Evolutionary conservation across 2,888 invertebrate genomes (phyloP).

Genomic region (Eristalinus aeneus): DNA sequence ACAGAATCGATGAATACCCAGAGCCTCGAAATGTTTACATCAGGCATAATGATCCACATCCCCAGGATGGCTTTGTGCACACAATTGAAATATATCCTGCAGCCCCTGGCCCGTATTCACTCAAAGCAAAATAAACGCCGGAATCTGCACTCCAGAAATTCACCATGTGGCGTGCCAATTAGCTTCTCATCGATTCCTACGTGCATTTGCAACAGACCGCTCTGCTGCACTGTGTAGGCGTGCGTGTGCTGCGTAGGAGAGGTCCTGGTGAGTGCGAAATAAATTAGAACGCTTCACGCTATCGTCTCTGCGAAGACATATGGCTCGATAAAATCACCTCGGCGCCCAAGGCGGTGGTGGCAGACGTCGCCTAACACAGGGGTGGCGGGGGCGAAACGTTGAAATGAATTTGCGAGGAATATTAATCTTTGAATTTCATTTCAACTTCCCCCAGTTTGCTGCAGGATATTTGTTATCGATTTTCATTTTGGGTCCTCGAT

Average conservation of each 20-base stretch:
- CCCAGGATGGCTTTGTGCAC: slow-evolving; percentile 9
- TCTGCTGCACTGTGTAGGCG: too few species aligned
- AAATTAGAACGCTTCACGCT: slow-evolving; percentile 48
- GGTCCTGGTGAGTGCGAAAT: slow-evolving; percentile 31
- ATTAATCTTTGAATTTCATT: slow-evolving; percentile 70
- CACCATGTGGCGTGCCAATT: slow-evolving; percentile 64
- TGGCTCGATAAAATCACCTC: slow-evolving; percentile 34
- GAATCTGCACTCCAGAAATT: slow-evolving; percentile 19
- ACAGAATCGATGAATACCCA: slow-evolving; percentile 7
- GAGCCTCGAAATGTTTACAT: slow-evolving; percentile 40
- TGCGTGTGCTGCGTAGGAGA: slow-evolving; percentile 12
- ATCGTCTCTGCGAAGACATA: slow-evolving; percentile 42
- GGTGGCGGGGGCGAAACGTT: slow-evolving; percentile 14
- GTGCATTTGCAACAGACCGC: slow-evolving; percentile 36
- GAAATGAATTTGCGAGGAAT: slow-evolving; percentile 65
- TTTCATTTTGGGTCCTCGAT: slow-evolving; percentile 52
- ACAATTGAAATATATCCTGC: background rate
- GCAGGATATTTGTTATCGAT: slow-evolving; percentile 70
- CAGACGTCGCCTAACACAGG: slow-evolving; percentile 4
- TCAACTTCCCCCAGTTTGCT: slow-evolving; percentile 58
- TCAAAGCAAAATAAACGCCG: background rate
- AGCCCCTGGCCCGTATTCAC: too few species aligned
- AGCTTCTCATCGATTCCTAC: slow-evolving; percentile 64
- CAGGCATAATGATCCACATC: background rate
- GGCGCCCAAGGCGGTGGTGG: background rate